Evolutionary conservation across 2,113 vertebrate species (phyloP).

Genomic region (Archilochus colubris): DNA sequence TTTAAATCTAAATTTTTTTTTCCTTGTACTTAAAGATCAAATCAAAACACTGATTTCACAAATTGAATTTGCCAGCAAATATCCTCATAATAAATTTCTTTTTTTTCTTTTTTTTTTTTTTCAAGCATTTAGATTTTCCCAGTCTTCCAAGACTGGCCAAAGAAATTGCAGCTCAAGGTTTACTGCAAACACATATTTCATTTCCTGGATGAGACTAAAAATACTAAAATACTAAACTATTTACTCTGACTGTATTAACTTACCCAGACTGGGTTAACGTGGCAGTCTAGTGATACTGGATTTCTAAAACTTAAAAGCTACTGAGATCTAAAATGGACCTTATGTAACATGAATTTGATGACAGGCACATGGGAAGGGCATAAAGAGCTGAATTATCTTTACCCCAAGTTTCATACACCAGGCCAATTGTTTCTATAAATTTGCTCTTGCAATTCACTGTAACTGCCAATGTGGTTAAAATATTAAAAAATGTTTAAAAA

Average conservation of each 20-base stretch:
- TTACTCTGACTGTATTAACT: neutral
- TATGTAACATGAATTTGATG: neutral
- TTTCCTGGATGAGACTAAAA: neutral
- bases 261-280: neutral
- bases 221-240: neutral
- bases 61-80: neutral
- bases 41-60: neutral
- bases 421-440: neutral
- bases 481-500: neutral
- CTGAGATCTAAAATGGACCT: neutral
- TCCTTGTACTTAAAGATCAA: neutral
- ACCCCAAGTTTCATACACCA: neutral
- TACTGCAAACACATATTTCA: neutral
- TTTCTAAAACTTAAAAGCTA: neutral
- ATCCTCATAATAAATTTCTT: neutral
- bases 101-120: neutral
- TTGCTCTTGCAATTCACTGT: neutral
- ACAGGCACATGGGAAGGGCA: neutral
- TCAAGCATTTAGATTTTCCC: neutral
- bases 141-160: neutral
- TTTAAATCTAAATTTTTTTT: neutral
- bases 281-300: accelerated
- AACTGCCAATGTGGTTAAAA: neutral
- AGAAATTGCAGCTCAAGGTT: neutral
- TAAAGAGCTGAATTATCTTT: neutral